Percentiles rank a stretch among this genome's conserved stretches.
Evolutionary conservation across 1,140 invertebrate genomes (phyloP).

Genomic region (Pogonomyrmex barbatus): DNA sequence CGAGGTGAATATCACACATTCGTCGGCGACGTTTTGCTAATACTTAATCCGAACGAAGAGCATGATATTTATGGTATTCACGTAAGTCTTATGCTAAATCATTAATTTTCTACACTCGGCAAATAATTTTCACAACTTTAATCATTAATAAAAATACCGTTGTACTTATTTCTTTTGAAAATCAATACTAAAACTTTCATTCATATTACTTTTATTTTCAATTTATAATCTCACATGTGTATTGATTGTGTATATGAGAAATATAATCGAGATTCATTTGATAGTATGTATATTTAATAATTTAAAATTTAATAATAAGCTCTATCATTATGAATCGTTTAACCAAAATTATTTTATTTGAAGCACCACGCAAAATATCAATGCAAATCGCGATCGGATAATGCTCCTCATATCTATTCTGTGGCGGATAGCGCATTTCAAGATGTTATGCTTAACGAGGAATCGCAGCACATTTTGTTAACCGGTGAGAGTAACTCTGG

Average conservation of each 20-base stretch:
- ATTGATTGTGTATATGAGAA: neutral
- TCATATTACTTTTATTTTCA: neutral
- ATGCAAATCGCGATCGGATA: conserved; percentile 94
- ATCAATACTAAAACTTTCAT: conserved; percentile 11
- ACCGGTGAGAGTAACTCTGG: conserved; percentile 94
- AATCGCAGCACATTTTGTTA: conserved; percentile 93
- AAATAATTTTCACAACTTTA: conserved; percentile 7
- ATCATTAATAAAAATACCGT: conserved; percentile 2
- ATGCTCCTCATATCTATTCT: conserved; percentile 95
- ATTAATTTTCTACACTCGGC: neutral
- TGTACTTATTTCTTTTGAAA: neutral
- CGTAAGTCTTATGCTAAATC: conserved; percentile 85
- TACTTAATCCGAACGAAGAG: conserved; percentile 93
- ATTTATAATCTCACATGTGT: neutral
- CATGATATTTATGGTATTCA: conserved; percentile 89
- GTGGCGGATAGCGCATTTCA: conserved; percentile 95
- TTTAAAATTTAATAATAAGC: neutral
- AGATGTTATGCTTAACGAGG: conserved; percentile 93
- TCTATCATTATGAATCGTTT: neutral
- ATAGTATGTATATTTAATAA: conserved; percentile 7
- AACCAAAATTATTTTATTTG: conserved; percentile 21
- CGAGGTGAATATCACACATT: conserved; percentile 93
- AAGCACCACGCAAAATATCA: conserved; percentile 94
- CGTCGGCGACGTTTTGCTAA: conserved; percentile 95
- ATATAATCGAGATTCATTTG: neutral